Evolutionary conservation across 2,113 vertebrate genomes (phyloP).

Genomic region (Indicator maculatus): DNA sequence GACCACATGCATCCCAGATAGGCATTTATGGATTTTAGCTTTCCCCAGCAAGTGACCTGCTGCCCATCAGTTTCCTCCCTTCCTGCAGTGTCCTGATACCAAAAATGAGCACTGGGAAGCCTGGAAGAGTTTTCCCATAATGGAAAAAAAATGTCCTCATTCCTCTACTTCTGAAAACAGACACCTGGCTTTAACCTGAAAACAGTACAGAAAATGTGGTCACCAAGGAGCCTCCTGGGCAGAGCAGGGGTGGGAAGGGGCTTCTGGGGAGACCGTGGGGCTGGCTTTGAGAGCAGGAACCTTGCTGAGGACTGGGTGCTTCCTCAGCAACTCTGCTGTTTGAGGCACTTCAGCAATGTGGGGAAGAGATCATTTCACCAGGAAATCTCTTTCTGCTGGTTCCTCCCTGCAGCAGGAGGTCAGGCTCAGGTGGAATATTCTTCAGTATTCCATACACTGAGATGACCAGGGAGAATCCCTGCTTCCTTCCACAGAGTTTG

Average conservation of each 20-base stretch:
- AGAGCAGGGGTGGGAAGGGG: background rate
- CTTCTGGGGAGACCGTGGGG: background rate
- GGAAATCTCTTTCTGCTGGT: background rate
- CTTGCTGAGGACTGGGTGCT: background rate
- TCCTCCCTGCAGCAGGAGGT: background rate
- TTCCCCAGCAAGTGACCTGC: background rate
- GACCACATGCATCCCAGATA: background rate
- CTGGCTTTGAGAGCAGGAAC: background rate
- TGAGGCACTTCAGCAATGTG: fast-evolving
- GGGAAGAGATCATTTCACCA: background rate
- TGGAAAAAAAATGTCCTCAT: background rate
- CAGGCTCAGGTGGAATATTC: background rate
- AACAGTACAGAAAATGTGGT: background rate
- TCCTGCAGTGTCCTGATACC: fast-evolving
- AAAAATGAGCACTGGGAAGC: background rate
- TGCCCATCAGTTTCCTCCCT: background rate
- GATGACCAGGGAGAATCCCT: background rate
- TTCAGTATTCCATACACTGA: background rate
- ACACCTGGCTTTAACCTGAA: background rate
- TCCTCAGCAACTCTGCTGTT: background rate
- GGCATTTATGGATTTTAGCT: background rate
- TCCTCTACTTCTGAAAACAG: background rate
- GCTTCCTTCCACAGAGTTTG: background rate
- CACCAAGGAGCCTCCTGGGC: background rate
- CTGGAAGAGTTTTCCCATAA: background rate